These are phyloP conservation scores for Pyxicephalus adspersus DNA, from an alignment of 2,113 vertebrate genomes.

Conservation along the genomic window DNA sequence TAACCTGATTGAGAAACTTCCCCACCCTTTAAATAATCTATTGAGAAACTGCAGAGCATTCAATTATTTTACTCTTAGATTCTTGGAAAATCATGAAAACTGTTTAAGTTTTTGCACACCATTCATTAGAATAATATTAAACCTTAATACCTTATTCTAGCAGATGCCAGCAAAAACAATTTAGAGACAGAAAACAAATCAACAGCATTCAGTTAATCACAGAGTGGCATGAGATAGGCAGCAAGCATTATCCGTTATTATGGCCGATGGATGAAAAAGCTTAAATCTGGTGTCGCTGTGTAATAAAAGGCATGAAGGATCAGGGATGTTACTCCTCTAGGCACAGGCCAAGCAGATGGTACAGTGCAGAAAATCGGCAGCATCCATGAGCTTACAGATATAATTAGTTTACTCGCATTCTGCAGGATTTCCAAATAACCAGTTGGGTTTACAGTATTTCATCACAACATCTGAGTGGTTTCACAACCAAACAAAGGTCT, in stretches of 20 bases:
- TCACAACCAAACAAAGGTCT: constrained; percentile 18
- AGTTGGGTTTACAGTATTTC: constrained; percentile 28
- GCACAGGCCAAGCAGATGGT: constrained; percentile 47
- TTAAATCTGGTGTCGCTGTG: constrained; percentile 44
- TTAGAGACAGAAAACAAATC: constrained; percentile 7
- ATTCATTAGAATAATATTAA: background rate
- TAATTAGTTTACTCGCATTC: constrained; percentile 53
- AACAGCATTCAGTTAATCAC: constrained; percentile 41
- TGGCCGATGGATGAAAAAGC: constrained; percentile 37
- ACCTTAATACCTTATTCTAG: background rate
- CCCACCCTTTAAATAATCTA: too few species aligned
- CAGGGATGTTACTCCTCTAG: constrained; percentile 39
- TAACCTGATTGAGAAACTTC: too few species aligned
- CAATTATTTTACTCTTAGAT: too few species aligned
- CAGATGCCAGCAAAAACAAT: constrained; percentile 19
- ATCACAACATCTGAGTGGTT: constrained; percentile 26
- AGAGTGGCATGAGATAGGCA: constrained; percentile 28
- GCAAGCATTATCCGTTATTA: constrained; percentile 44
- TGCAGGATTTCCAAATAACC: constrained; percentile 37
- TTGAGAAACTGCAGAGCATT: too few species aligned
- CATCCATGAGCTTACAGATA: constrained; percentile 32
- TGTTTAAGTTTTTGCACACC: too few species aligned
- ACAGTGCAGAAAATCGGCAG: constrained; percentile 45
- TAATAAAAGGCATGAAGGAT: constrained; percentile 50
- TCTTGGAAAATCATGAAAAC: too few species aligned